phyloP scores from a whole-genome alignment of 2,797 vertebrate genomes.

The Enteromius treurensis region DNA sequence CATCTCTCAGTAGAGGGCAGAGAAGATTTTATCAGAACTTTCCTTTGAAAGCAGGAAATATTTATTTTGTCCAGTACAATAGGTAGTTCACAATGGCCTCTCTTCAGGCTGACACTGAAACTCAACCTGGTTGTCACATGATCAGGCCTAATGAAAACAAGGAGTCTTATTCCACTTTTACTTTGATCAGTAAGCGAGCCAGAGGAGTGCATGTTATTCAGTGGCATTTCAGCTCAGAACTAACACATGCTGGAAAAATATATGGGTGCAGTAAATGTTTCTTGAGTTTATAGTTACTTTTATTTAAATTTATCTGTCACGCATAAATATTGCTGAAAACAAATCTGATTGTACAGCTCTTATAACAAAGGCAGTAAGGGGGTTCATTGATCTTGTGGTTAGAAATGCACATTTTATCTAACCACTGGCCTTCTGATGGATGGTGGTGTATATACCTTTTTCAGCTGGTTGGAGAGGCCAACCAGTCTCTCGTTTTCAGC shows the following conservation, averaged over 20 bases:
- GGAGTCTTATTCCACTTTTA: slow-evolving; percentile 25
- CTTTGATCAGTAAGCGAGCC: slow-evolving; percentile 21
- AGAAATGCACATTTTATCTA: not conserved
- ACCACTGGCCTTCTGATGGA: not conserved
- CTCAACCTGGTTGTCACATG: slow-evolving; percentile 44
- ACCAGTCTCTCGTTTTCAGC: slow-evolving; percentile 81
- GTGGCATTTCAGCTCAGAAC: not conserved
- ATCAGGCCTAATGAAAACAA: slow-evolving; percentile 18
- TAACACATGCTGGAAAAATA: too few species aligned
- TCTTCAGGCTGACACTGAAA: slow-evolving; percentile 50
- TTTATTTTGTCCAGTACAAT: not conserved
- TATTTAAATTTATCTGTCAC: not conserved
- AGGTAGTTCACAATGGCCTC: slow-evolving; percentile 33
- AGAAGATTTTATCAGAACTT: not conserved
- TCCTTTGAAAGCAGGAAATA: not conserved
- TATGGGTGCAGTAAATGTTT: too few species aligned
- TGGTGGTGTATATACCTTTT: slow-evolving; percentile 74
- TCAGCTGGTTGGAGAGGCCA: slow-evolving; percentile 73
- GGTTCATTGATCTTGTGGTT: not conserved
- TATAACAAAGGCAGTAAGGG: not conserved
- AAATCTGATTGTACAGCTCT: not conserved
- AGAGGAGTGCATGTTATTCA: not conserved
- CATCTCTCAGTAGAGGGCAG: not conserved
- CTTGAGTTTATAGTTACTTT: too few species aligned
- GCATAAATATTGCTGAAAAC: not conserved